Base-by-base conservation (phyloP, 2,113 vertebrate genomes). In the Calidris pygmaea region DNA sequence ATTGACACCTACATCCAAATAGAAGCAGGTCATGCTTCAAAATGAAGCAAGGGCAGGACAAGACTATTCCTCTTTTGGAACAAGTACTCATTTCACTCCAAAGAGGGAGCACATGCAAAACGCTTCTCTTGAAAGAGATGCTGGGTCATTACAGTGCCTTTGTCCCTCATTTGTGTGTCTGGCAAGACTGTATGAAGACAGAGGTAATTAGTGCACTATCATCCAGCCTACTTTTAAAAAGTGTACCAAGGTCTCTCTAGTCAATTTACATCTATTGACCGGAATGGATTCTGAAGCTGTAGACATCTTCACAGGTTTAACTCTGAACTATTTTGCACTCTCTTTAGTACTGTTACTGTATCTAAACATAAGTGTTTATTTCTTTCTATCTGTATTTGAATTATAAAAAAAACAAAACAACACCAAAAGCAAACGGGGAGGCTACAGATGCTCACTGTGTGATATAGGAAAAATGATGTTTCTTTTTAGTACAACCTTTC, bases 161-260 rank as follows among this genome's bases (percentile, higher is more conserved):
- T 71, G 56, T 71, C 63, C 60, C 85, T 95, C 55, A 81, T 92
- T 87, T 95, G 24, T 70, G 21, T 90, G 50, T 66, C 66, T 83
- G 87, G 67, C 90, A 90, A 47, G 68, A 65, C 72, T 90, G 58
- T 78, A 0, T 67, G 76, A 94, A 91, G 66, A 72, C 62, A 68
- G 81, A 92, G 56, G 45, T 92, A 88, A 89, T 89, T 11, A 76
- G 55, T 56, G 67, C 4, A 9, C 84, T 88, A 23, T 90, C 76
- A 76, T 86, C n/a, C 71, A 85, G 39, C 45, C 73, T 85, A 17
- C 71, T 92, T 81, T 89, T 85, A 88, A 65, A 75, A 70, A 94
- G 52, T 65, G 24, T 80, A 63, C 77, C 20, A 17, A 72, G 66
- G 83, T 78, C 48, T 66, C 58, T 71, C 75, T 26, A 35, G 82